Base-by-base conservation (phyloP, 2,888 invertebrate genomes). In the Amorpha juglandis region DNA sequence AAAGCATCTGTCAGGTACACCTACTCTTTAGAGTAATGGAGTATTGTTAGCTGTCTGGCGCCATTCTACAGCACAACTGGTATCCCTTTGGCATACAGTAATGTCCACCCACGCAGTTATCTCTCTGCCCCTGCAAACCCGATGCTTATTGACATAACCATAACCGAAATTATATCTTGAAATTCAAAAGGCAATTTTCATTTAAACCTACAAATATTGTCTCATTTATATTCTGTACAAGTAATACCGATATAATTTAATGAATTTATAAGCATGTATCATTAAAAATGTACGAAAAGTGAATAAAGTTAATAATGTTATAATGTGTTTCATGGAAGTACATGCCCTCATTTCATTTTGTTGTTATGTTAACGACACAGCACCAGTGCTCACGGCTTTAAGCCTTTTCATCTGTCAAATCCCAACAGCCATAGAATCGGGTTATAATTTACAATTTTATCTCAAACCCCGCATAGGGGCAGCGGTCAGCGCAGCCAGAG, bases 361-460 rank as follows among this genome's bases (percentile, higher is more conserved):
- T 84, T 89, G 19, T 58, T 42, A 88, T 83, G 86, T 91, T 91
- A 92, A 90, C 91, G 89, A 90, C 86, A 87, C 83, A 78, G 80
- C 88, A 86, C 82, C 83, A 86, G 80, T 83, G 84, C 83, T 87
- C 83, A 73, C 87, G 84, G 82, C 86, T 83, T 83, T 86, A 89
- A 89, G 87, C 91, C 92, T 92, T 93, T 93, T 93, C 91, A 92
- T 92, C 91, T 93, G 92, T 92, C 93, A 91, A 88, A 84, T 85
- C 82, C 87, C 90, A 91, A 92, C 91, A 90, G 83, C 90, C 86
- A 84, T 87, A 88, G 90, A 92, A 93, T 92, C 92, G 92, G 92
- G 91, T 91, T 91, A 91, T 93, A 92, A 93, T 93, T 93, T 93
- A 93, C 88, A 91, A 93, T 92, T 90, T 92, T 92, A 93, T 93